These are phyloP conservation scores for Notolepis coatsorum DNA, from an alignment of 2,797 vertebrate species.

Conservation along the genomic window DNA sequence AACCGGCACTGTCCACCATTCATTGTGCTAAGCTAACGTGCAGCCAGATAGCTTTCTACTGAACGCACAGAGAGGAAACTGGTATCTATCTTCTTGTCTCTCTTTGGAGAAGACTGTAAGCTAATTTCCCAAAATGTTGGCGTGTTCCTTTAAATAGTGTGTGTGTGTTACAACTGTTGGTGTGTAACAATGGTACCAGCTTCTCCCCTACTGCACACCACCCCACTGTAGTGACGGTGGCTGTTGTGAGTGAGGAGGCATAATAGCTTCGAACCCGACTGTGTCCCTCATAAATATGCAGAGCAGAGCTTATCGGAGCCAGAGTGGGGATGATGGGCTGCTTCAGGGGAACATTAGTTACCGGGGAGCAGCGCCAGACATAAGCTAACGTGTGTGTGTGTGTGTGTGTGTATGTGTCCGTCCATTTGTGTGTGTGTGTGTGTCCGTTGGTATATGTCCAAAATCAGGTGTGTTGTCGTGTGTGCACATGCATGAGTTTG, in stretches of 20 bases:
- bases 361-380: not conserved
- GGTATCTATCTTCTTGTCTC: too few species aligned
- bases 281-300: conserved; percentile 23
- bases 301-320: conserved; percentile 13
- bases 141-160: too few species aligned
- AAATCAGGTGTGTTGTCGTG: not conserved
- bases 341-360: conserved; percentile 28
- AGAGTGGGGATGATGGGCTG: not conserved
- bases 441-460: conserved; percentile 1
- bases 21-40: too few species aligned
- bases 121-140: too few species aligned
- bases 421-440: not conserved
- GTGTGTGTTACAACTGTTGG: too few species aligned
- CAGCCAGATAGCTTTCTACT: too few species aligned
- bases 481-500: too few species aligned
- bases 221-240: conserved; percentile 3
- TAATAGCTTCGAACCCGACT: conserved; percentile 17
- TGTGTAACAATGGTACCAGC: too few species aligned
- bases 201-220: too few species aligned
- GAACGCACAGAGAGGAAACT: too few species aligned
- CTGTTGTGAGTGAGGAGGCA: conserved; percentile 17
- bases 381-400: not conserved
- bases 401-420: not conserved
- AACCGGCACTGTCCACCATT: too few species aligned
- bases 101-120: too few species aligned